Evolutionary conservation across 2,113 vertebrate species (phyloP).

Genomic region (Casuarius casuarius): DNA sequence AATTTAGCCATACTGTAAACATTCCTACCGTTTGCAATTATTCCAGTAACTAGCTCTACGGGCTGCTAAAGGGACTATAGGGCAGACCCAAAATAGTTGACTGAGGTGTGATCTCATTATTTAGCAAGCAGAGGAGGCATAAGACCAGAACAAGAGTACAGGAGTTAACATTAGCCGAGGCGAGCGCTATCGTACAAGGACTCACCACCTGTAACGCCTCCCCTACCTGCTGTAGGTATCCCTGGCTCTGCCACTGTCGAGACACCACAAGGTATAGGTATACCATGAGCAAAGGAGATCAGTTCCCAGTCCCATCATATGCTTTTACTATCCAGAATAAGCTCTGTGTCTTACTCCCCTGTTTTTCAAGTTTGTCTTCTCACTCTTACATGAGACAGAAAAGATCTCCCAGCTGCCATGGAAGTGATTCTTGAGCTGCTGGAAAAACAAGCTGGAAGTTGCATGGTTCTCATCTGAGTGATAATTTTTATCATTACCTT

Average conservation of each 20-base stretch:
- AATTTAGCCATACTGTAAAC: not conserved
- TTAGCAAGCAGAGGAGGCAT: not conserved
- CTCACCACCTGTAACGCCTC: not conserved
- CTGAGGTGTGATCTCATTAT: not conserved
- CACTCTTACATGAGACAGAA: not conserved
- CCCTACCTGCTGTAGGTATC: not conserved
- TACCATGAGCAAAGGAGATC: not conserved
- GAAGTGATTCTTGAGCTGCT: not conserved
- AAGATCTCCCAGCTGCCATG: not conserved
- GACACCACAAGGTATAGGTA: accelerated
- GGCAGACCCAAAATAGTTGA: not conserved
- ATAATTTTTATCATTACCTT: not conserved
- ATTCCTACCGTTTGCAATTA: not conserved
- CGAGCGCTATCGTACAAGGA: not conserved
- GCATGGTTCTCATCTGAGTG: not conserved
- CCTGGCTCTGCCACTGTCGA: not conserved
- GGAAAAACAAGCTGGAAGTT: not conserved
- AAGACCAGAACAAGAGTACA: not conserved
- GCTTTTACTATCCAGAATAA: not conserved
- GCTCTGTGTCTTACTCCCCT: not conserved
- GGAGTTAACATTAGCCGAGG: not conserved
- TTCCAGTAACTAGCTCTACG: not conserved
- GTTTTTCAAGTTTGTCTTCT: conserved; percentile 44
- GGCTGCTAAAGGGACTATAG: not conserved
- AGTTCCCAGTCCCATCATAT: not conserved